These are phyloP conservation scores for Carposina sasakii DNA, from an alignment of 1,140 invertebrate genomes.

Conservation along the genomic window DNA sequence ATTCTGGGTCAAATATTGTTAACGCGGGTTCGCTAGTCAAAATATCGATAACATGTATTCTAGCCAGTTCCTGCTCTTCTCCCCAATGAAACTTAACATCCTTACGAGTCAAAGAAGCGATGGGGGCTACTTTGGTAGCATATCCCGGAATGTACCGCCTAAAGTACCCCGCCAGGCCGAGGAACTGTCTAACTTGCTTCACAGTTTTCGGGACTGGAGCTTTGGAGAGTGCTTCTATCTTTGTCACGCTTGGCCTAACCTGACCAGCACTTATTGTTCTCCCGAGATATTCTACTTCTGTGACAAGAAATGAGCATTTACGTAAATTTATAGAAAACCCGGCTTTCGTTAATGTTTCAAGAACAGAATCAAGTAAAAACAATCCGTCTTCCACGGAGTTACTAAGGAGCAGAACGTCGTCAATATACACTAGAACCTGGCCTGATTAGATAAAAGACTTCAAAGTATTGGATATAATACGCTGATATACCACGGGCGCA, in stretches of 20 bases:
- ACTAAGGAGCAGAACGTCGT: conserved; percentile 35
- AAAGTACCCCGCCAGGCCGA: conserved; percentile 40
- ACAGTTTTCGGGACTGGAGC: conserved; percentile 30
- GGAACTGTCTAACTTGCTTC: conserved; percentile 33
- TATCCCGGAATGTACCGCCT: conserved; percentile 32
- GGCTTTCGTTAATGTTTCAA: conserved; percentile 12
- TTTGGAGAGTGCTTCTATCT: conserved; percentile 35
- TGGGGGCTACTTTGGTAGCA: conserved; percentile 16
- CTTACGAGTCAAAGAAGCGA: conserved; percentile 27
- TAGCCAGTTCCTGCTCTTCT: background rate
- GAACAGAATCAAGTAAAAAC: conserved; percentile 1
- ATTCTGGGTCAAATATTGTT: conserved; percentile 22
- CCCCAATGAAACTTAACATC: conserved; percentile 4
- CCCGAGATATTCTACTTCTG: conserved; percentile 23
- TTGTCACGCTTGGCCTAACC: conserved; percentile 29
- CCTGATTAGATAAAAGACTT: conserved; percentile 16
- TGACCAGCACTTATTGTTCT: conserved; percentile 24
- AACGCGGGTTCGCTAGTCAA: conserved; percentile 17
- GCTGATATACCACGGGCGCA: conserved; percentile 17
- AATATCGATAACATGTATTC: background rate
- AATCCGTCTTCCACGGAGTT: background rate
- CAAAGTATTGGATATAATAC: conserved; percentile 43
- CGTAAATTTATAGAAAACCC: conserved; percentile 21
- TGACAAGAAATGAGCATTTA: conserved; percentile 19
- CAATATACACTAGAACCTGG: conserved; percentile 28